A percentile compares a stretch with the other conserved stretches of the same genome.
These are phyloP conservation scores for Chaetops frenatus DNA, from an alignment of 2,113 vertebrate genomes.

Conservation along the genomic window DNA sequence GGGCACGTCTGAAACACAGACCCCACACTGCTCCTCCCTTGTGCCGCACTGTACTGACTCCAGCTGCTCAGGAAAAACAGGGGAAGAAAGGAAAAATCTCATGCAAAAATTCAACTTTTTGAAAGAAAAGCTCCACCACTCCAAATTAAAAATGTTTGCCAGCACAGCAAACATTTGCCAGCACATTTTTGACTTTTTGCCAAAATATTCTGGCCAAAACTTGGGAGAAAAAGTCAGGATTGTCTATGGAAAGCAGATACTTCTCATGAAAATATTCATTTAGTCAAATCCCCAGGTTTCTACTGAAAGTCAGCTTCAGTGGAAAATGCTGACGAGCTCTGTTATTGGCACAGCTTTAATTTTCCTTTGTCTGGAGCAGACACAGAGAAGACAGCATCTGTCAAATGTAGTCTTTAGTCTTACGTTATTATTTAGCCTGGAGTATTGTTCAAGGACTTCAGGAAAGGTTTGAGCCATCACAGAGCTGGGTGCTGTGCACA, in stretches of 20 bases:
- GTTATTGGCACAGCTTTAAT: constrained; percentile 45
- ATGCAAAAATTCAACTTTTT: neutral
- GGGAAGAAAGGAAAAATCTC: neutral
- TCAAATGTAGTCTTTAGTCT: neutral
- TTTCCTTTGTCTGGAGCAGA: constrained; percentile 56
- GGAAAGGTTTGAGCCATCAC: neutral
- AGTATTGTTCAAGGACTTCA: neutral
- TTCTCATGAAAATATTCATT: constrained; percentile 53
- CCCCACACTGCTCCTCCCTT: neutral
- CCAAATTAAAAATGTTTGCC: constrained; percentile 18
- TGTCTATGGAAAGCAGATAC: constrained; percentile 54
- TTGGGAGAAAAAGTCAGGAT: constrained; percentile 14
- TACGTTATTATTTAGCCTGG: neutral
- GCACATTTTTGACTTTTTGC: constrained; percentile 31
- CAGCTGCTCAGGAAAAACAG: neutral
- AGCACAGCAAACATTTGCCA: constrained; percentile 27
- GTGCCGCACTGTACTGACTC: neutral
- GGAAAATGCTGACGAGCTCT: constrained; percentile 56
- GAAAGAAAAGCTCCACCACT: neutral
- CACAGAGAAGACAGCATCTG: constrained; percentile 41
- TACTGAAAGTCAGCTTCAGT: constrained; percentile 26
- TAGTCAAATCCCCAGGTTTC: constrained; percentile 54
- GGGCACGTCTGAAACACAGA: neutral
- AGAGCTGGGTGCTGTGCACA: neutral
- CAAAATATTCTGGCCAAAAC: constrained; percentile 39